phyloP scores from a whole-genome alignment of 2,797 vertebrate genomes.

The Trachurus trachurus region DNA sequence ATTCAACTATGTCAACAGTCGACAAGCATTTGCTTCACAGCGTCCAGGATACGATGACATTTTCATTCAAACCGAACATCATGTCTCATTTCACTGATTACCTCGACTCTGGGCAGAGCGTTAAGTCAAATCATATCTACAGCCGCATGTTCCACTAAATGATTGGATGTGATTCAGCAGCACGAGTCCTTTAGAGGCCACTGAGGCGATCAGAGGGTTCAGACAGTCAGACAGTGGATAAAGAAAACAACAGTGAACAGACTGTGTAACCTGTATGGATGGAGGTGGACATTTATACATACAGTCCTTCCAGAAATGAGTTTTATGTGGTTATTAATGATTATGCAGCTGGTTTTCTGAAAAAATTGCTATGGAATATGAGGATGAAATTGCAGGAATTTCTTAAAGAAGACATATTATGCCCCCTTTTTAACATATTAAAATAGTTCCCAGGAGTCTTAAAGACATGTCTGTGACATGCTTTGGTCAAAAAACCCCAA shows the following conservation, averaged over 20 bases:
- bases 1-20: not conserved
- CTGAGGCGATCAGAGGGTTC: not conserved
- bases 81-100: slow-evolving; percentile 3
- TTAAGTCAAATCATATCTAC: slow-evolving; percentile 4
- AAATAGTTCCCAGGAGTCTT: too few relatives aligned
- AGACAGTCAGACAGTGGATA: not conserved
- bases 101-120: not conserved
- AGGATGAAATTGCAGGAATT: too few relatives aligned
- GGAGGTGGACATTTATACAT: not conserved
- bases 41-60: not conserved
- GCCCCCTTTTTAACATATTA: too few relatives aligned
- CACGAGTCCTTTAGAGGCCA: not conserved
- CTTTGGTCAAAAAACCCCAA: too few relatives aligned
- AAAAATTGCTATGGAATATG: too few relatives aligned
- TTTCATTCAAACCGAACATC: not conserved
- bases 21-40: not conserved
- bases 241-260: not conserved
- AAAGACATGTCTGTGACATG: too few relatives aligned
- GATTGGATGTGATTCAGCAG: not conserved
- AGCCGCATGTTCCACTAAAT: not conserved
- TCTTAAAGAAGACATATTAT: too few relatives aligned
- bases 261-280: not conserved
- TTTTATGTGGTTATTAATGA: too few relatives aligned
- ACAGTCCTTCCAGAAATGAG: not conserved
- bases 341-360: too few relatives aligned